phyloP scores from a whole-genome alignment of 2,888 invertebrate genomes.

The Exephanes ischioxanthus region DNA sequence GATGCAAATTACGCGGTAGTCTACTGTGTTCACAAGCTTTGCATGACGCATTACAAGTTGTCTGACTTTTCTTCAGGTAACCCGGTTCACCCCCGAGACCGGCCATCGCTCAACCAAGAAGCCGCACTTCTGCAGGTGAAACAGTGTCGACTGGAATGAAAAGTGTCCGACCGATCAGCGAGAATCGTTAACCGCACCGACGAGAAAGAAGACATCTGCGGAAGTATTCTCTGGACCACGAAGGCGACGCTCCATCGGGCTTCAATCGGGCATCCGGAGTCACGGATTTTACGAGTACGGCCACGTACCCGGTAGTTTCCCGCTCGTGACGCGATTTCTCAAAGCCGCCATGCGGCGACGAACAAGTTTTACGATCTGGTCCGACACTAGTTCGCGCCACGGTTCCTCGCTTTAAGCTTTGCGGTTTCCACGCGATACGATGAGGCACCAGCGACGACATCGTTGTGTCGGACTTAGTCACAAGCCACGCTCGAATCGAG shows the following conservation, averaged over 20 bases:
- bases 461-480: constrained; percentile 19
- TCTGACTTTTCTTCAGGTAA: not conserved
- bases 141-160: not conserved
- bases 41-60: no score
- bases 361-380: constrained; percentile 53
- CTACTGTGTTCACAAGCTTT: no score
- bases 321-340: constrained; percentile 38
- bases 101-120: not conserved
- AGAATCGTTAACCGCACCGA: not conserved
- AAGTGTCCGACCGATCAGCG: not conserved
- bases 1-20: no score
- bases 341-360: constrained; percentile 1
- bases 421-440: constrained; percentile 19
- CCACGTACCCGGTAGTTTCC: constrained; percentile 23
- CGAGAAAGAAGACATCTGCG: not conserved
- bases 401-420: constrained; percentile 26
- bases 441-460: constrained; percentile 13
- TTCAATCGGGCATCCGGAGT: constrained; percentile 6
- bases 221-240: not conserved
- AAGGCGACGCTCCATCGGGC: constrained; percentile 1
- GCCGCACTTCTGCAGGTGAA: not conserved
- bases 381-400: constrained; percentile 14
- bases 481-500: constrained; percentile 33
- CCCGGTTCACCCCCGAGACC: no score
- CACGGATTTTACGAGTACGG: constrained; percentile 37